Base-by-base conservation (phyloP, 2,113 vertebrate species). In the Gobius niger region DNA sequence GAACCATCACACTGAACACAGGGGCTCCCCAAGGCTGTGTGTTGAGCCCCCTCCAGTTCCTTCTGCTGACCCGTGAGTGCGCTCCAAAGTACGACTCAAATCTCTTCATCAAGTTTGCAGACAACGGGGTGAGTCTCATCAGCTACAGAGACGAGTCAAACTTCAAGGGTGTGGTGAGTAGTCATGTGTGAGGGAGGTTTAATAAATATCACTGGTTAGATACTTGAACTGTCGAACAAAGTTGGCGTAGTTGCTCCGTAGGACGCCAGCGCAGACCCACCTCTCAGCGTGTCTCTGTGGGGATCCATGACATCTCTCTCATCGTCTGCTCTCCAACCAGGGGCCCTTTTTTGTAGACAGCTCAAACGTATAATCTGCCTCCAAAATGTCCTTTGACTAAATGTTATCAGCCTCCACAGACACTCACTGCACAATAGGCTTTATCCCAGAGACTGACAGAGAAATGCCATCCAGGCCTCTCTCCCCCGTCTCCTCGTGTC, bases 291-390 rank as follows among this genome's bases (percentile, higher is more conserved):
- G 77, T 62, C 13, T 74, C 85, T 83, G 80, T 56, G 77, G 85
- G 83, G 82, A 87, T 88, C 80, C 80, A 79, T 87, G 73, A 69
- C 10, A 15, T 82, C 85, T 87, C 82, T 81, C 24, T 34, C 24
- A 85, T 85, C 85, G 79, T 83, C 61, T 57, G 52, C 59, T 61
- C 47, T 42, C 7, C 11, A 52, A 52, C n/a, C 51, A 7, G 40
- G 40, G 62, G 63, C 54, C 54, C 73, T 47, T 16, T 47, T 70
- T 47, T 71, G 15, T 62, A 40, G 66, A 80, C 68, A 77, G 63
- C 9, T 61, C 62, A 80, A 73, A 79, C 76, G 73, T 71, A 40
- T 68, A 80, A 81, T 73, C 87, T 63, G 47, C 68, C 81, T 76
- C 70, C 70, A 53, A 44, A 81, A 77, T 3, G 63, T 47, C 60